phyloP scores from a whole-genome alignment of 2,888 invertebrate species.

The Polydrusus tereticollis region DNA sequence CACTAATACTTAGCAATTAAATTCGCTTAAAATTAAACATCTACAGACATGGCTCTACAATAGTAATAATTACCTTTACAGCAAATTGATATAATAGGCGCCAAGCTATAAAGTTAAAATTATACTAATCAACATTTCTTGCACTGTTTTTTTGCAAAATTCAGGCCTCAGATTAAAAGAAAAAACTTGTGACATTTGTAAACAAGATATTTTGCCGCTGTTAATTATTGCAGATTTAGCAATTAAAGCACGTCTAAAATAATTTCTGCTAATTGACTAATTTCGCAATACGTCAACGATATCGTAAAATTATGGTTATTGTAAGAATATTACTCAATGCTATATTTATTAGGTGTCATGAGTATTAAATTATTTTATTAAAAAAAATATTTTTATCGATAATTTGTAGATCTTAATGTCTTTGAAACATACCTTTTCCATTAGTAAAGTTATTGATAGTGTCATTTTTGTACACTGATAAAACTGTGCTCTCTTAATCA shows the following conservation, averaged over 20 bases:
- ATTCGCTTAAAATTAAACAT: too few species aligned
- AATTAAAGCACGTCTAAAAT: neutral
- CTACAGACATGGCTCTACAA: too few species aligned
- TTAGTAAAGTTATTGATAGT: neutral
- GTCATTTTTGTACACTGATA: too few species aligned
- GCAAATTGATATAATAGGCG: neutral
- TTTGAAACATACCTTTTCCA: neutral
- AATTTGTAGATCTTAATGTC: neutral
- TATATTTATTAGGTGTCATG: neutral
- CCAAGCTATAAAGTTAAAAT: neutral
- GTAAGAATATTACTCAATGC: neutral
- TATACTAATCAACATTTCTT: neutral
- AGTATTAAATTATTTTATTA: neutral
- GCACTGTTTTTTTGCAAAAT: neutral
- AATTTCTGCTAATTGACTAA: neutral
- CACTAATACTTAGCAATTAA: too few species aligned
- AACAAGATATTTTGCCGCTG: neutral
- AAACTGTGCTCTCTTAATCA: too few species aligned
- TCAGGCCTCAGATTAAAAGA: too few species aligned
- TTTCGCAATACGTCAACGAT: neutral
- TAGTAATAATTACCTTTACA: neutral
- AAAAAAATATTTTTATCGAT: neutral
- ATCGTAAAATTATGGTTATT: constrained; percentile 2
- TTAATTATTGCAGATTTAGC: neutral
- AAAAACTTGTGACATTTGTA: neutral